These are phyloP conservation scores for Ciconia nigra DNA, from an alignment of 2,797 vertebrate genomes.

Conservation along the genomic window DNA sequence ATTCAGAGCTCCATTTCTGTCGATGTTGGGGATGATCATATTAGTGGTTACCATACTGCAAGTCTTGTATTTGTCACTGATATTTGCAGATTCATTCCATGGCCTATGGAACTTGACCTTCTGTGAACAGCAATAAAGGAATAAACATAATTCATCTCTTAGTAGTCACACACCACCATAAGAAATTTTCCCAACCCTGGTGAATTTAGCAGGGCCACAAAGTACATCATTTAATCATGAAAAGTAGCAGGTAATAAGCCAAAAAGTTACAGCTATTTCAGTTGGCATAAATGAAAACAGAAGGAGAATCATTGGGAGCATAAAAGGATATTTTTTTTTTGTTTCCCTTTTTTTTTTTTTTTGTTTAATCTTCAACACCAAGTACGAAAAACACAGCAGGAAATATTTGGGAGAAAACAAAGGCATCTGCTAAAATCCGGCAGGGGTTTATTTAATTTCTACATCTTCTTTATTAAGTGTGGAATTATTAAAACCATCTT, in stretches of 20 bases:
- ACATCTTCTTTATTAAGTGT: slow-evolving; percentile 24
- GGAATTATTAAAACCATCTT: slow-evolving; percentile 58
- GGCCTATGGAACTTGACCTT: not conserved
- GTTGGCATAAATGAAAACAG: slow-evolving; percentile 43
- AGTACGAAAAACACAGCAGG: slow-evolving; percentile 31
- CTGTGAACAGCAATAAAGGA: not conserved
- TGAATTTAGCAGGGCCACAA: not conserved
- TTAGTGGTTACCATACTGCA: not conserved
- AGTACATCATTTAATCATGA: not conserved
- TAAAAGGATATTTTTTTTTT: not conserved
- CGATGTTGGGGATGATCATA: not conserved
- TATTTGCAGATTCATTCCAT: not conserved
- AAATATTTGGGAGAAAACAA: slow-evolving; percentile 40
- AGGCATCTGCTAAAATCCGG: slow-evolving; percentile 61
- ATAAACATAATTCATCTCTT: not conserved
- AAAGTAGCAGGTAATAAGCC: not conserved
- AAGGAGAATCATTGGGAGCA: not conserved
- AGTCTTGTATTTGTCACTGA: not conserved
- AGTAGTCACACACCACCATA: not conserved
- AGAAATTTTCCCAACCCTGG: not conserved
- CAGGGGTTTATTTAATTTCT: slow-evolving; percentile 22
- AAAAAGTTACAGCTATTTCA: not conserved
- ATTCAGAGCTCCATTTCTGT: not conserved
- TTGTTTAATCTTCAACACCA: slow-evolving; percentile 15
- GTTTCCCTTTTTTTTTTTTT: not conserved